Base-by-base conservation (phyloP, 2,888 invertebrate species). In the Ditula angustiorana region DNA sequence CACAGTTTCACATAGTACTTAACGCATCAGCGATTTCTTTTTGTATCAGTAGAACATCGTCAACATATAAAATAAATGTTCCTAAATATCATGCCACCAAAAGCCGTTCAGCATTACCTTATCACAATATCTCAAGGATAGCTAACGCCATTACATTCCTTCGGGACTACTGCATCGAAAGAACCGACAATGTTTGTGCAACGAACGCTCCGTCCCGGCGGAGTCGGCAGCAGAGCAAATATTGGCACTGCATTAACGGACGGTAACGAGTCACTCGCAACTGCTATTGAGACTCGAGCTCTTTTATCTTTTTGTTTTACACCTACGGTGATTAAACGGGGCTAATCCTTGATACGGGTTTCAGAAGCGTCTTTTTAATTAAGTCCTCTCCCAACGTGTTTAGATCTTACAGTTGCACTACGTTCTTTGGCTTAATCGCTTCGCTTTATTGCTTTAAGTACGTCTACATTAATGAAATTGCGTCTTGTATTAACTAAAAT, bases 211-310 rank as follows among this genome's bases (percentile, higher is more conserved):
- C 44, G 61, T 50, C 37, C 78, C 81, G 78, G 60, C 71, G 79
- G 86, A 82, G 80, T 78, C 77, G 77, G 74, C 74, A 74, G 76
- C 76, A 75, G 75, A 63, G 76, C 87, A 88, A 90, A 90, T 90
- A 90, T 90, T 88, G 87, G 85, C 82, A 81, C 76, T 85, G 85
- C 87, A 87, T 89, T 88, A 89, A 83, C 75, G 76, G 73, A 76
- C 73, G 75, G 81, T 83, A 86, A 84, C 87, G 79, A 85, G 81
- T 83, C 84, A 82, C 84, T 88, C 79, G 74, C 74, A 74, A 74
- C 77, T 75, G 68, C 55, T 61, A 57, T 65, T 56, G 60, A 59
- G 55, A 58, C 65, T 65, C 50, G 24, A 41, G 24, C 19, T 26
- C 44, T 52, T 52, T 35, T 41, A 58, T 58, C 30, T 66, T 65